Conservation (phyloP, 1,140 invertebrate genomes). For the Drosophila athabasca region DNA sequence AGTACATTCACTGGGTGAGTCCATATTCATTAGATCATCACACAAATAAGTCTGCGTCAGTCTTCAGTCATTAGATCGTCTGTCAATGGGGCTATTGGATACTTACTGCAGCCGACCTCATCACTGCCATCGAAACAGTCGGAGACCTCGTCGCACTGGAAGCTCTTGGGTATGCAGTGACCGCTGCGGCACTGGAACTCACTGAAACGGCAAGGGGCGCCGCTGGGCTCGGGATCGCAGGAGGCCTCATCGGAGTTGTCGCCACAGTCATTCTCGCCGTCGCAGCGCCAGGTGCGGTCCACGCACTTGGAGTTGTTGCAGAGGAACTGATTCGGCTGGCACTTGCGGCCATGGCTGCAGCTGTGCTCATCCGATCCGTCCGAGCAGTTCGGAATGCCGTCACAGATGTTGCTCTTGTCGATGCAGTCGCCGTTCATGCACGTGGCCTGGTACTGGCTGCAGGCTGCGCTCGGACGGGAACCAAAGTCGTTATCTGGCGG, state of each 20-base stretch:
- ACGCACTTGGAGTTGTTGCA: conserved; percentile 95
- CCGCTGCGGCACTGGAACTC: conserved; percentile 92
- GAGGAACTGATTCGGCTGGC: conserved; percentile 96
- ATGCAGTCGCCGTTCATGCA: conserved; percentile 97
- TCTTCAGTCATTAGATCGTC: too few relatives aligned
- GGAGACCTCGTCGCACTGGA: conserved; percentile 95
- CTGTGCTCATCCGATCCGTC: conserved; percentile 95
- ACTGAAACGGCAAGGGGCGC: conserved; percentile 89
- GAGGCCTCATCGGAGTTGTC: conserved; percentile 93
- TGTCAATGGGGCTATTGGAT: neutral
- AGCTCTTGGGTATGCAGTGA: conserved; percentile 96
- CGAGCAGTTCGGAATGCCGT: conserved; percentile 91
- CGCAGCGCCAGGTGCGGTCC: conserved; percentile 96
- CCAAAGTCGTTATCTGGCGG: conserved; percentile 80
- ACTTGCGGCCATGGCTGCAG: conserved; percentile 91
- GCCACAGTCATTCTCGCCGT: conserved; percentile 94
- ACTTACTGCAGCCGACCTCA: conserved; percentile 93
- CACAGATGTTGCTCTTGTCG: conserved; percentile 90
- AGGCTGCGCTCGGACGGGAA: conserved; percentile 85
- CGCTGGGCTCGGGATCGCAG: conserved; percentile 86
- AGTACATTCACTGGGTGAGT: too few relatives aligned
- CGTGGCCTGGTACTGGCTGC: conserved; percentile 92
- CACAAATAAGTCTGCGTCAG: too few relatives aligned
- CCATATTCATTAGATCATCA: too few relatives aligned
- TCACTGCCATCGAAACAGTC: conserved; percentile 96